Conservation (phyloP, 2,113 vertebrate species). For the Nesogale talazaci region DNA sequence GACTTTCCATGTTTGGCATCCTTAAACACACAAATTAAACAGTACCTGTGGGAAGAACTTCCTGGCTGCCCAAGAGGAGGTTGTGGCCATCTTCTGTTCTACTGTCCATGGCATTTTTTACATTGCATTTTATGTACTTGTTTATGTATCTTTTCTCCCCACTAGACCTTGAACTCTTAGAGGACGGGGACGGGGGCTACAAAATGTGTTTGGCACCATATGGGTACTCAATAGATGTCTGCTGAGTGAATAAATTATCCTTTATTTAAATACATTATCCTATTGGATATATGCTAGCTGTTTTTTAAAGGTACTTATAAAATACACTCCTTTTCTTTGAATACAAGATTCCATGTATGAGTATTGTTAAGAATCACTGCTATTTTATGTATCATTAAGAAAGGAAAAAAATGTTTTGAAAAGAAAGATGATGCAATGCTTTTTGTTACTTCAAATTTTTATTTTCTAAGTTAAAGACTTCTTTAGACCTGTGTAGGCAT, state of each 20-base stretch:
- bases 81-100: background rate
- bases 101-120: background rate
- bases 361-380: background rate
- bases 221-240: slow-evolving; percentile 6
- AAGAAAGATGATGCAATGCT: background rate
- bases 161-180: slow-evolving; percentile 16
- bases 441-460: slow-evolving; percentile 10
- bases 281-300: slow-evolving; percentile 26
- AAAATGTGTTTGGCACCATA: slow-evolving; percentile 14
- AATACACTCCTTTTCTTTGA: slow-evolving; percentile 8
- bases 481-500: background rate
- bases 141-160: background rate
- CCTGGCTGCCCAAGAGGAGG: background rate
- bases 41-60: background rate
- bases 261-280: slow-evolving; percentile 67
- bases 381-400: background rate
- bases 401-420: background rate
- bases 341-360: background rate
- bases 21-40: background rate
- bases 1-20: background rate
- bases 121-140: no score
- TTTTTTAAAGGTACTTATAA: slow-evolving; percentile 8
- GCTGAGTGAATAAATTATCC: slow-evolving; percentile 19
- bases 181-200: background rate
- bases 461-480: slow-evolving; percentile 11